These are phyloP conservation scores for Listronotus oregonensis DNA, from an alignment of 1,140 invertebrate genomes.

Conservation along the genomic window DNA sequence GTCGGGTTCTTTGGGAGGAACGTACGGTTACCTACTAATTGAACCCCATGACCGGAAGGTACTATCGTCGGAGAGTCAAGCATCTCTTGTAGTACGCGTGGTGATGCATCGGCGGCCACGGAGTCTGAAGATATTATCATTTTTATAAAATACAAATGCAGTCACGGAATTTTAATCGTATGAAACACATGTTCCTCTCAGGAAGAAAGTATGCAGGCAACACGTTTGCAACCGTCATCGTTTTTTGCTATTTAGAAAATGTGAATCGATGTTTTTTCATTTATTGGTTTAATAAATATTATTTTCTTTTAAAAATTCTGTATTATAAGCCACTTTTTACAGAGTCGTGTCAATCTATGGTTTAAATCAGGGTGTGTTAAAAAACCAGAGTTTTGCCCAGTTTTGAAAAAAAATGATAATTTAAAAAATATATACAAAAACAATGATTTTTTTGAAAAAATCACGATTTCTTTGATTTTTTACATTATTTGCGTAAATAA, in stretches of 20 bases:
- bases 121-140: conserved; percentile 28
- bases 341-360: too few species aligned
- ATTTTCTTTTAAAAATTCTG: too few species aligned
- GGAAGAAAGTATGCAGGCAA: conserved; percentile 9
- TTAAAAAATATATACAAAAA: too few species aligned
- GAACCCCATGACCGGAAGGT: conserved; percentile 27
- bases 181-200: conserved; percentile 23
- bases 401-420: too few species aligned
- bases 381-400: too few species aligned
- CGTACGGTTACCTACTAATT: conserved; percentile 26
- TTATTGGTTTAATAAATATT: too few species aligned
- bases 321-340: too few species aligned
- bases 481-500: too few species aligned
- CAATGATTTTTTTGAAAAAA: too few species aligned
- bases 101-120: conserved; percentile 29
- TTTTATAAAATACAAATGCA: conserved; percentile 29
- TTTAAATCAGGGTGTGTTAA: too few species aligned
- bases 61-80: neutral
- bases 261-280: neutral
- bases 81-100: neutral
- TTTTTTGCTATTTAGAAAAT: neutral
- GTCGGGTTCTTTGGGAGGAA: conserved; percentile 21
- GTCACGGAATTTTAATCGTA: conserved; percentile 34
- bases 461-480: too few species aligned
- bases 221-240: neutral